A percentile compares a stretch with the other conserved stretches of the same genome.
Evolutionary conservation across 2,113 vertebrate species (phyloP).

Genomic region (Nycticorax nycticorax): DNA sequence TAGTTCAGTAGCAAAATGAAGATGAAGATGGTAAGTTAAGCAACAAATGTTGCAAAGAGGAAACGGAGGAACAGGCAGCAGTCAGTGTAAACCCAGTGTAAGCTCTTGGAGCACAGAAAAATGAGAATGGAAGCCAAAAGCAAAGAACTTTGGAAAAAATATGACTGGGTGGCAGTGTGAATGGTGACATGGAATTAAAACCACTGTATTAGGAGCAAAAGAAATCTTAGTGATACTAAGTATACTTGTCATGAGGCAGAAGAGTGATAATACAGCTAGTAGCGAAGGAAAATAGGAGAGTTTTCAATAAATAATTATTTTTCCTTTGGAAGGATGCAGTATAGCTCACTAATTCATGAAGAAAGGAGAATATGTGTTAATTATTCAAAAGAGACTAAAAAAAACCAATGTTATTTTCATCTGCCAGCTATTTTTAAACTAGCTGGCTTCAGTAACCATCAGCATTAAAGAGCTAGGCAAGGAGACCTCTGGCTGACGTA

Average conservation of each 20-base stretch:
- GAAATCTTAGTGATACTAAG: background rate
- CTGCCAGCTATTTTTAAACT: background rate
- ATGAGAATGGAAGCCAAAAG: background rate
- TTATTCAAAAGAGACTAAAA: background rate
- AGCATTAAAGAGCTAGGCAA: background rate
- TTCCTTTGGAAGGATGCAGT: background rate
- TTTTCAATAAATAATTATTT: background rate
- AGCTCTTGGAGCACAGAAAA: background rate
- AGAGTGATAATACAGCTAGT: background rate
- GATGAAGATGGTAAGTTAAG: background rate
- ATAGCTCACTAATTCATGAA: background rate
- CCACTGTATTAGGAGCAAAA: background rate
- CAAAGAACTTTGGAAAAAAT: background rate
- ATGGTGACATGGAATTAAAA: background rate
- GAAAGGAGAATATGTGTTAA: background rate
- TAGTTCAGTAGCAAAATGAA: background rate
- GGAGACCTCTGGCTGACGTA: background rate
- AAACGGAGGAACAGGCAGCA: background rate
- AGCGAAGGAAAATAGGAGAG: background rate
- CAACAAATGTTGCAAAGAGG: background rate
- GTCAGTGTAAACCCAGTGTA: background rate
- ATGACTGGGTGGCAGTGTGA: background rate
- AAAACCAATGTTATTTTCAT: background rate
- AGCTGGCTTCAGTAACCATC: background rate
- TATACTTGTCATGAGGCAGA: background rate